Evolutionary conservation across 1,140 invertebrate genomes (phyloP), one percentile per base, ranked within the genome.

Genomic region (Lamellibrachia luymesi): DNA sequence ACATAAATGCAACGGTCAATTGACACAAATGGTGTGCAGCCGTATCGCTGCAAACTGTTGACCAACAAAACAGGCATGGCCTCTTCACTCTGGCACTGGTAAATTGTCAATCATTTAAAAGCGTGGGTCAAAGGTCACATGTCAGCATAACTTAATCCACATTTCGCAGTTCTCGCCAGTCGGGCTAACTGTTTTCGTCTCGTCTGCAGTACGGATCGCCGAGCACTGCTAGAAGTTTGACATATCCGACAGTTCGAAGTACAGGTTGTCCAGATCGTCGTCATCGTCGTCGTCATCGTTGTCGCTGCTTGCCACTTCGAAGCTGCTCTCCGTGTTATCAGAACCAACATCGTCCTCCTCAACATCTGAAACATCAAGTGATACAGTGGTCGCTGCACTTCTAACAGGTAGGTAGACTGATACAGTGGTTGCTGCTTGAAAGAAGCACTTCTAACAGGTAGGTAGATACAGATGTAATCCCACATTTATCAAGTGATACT

Each of bases 211-310:
- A 80, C 64, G 17, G 64, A 80, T 80, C 13, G 17, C 2, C 64
- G 64, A 80, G 7, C 64, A 2, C 13, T 22, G 64, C 17, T 80
- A 80, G 64, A 80, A 80, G 91, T 94, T 94, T 51, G 93, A 94
- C 90, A 93, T 51, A 91, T 94, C 93, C 6, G 92, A 93, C 27
- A 94, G 92, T 91, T 94, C 92, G 93, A 94, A 94, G 25, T 92
- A 80, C 10, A 93, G 22, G 64, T 93, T 91, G 80, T 94, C 93
- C 93, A 93, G 92, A 89, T 92, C 93, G 50, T 94, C 94, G 93
- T 95, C 94, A 93, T 92, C 92, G 50, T 92, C 93, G 64, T 94
- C 93, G 90, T 94, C 94, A 92, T 95, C 94, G 52, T 95, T 94
- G 90, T 94, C 94, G 93, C 50, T 38, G 27, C n/a, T 27, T 7